Conservation (phyloP, 2,888 invertebrate species). For the Acronicta psi region DNA sequence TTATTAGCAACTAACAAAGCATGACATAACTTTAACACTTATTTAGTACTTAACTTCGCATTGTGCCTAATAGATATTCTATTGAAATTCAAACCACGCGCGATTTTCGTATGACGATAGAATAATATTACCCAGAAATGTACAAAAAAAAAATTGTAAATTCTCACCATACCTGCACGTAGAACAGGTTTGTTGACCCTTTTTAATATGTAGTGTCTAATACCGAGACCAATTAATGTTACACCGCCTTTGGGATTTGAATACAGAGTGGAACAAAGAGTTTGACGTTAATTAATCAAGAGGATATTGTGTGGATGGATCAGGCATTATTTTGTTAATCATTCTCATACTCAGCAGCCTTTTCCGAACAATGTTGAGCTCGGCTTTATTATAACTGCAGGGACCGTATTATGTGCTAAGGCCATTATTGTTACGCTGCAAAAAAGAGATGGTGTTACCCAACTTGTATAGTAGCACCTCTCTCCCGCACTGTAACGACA, state of each 20-base stretch:
- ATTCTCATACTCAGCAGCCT: too few species aligned
- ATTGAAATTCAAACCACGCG: constrained; percentile 62
- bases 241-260: constrained; percentile 68
- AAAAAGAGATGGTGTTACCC: too few species aligned
- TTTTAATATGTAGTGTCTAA: constrained; percentile 76
- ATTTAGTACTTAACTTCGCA: constrained; percentile 14
- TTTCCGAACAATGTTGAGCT: too few species aligned
- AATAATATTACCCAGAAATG: constrained; percentile 60
- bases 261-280: constrained; percentile 70
- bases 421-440: too few species aligned
- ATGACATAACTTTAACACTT: constrained; percentile 13
- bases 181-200: constrained; percentile 76
- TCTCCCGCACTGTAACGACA: too few species aligned
- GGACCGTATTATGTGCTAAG: too few species aligned
- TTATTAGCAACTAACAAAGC: constrained; percentile 16
- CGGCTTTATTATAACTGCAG: too few species aligned
- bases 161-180: constrained; percentile 76
- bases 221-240: constrained; percentile 79
- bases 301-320: constrained; percentile 26
- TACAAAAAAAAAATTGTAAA: constrained; percentile 57
- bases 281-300: constrained; percentile 60
- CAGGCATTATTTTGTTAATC: neutral
- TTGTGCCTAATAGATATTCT: constrained; percentile 28
- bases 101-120: constrained; percentile 49
- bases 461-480: too few species aligned